These are phyloP conservation scores for Calypte anna DNA, from an alignment of 2,113 vertebrate species.

Conservation along the genomic window DNA sequence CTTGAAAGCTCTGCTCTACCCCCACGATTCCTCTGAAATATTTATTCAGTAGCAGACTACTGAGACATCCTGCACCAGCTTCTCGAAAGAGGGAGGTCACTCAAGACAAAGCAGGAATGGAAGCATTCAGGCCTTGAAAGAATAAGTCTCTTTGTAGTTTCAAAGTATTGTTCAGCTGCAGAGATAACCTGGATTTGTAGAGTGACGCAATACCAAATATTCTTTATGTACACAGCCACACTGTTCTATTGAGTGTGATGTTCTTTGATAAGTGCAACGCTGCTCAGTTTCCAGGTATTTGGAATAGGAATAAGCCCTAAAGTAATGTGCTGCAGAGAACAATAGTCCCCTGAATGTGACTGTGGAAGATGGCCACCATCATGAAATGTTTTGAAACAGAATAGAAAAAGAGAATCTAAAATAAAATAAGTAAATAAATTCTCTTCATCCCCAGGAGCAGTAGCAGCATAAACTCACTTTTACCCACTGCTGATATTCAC, in stretches of 20 bases:
- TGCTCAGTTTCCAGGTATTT: background rate
- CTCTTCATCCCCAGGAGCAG: background rate
- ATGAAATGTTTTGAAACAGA: background rate
- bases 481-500: background rate
- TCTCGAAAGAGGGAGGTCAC: slow-evolving; percentile 27
- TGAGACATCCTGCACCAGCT: background rate
- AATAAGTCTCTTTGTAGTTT: slow-evolving; percentile 29
- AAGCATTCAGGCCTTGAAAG: slow-evolving; percentile 16
- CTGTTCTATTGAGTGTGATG: background rate
- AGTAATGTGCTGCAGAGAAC: background rate
- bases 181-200: background rate
- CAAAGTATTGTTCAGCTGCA: background rate
- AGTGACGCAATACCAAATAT: background rate
- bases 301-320: background rate
- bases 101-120: background rate
- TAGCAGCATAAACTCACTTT: background rate
- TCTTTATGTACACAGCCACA: background rate
- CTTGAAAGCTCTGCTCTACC: background rate
- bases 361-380: background rate
- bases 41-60: slow-evolving; percentile 6
- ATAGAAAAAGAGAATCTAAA: background rate
- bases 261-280: slow-evolving; percentile 3
- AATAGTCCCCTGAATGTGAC: background rate
- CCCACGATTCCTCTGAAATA: background rate
- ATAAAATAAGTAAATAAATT: background rate